A percentile compares a stretch with the other conserved stretches of the same genome.
Evolutionary conservation across 2,113 vertebrate genomes (phyloP).

Genomic region (Limnothrissa miodon): DNA sequence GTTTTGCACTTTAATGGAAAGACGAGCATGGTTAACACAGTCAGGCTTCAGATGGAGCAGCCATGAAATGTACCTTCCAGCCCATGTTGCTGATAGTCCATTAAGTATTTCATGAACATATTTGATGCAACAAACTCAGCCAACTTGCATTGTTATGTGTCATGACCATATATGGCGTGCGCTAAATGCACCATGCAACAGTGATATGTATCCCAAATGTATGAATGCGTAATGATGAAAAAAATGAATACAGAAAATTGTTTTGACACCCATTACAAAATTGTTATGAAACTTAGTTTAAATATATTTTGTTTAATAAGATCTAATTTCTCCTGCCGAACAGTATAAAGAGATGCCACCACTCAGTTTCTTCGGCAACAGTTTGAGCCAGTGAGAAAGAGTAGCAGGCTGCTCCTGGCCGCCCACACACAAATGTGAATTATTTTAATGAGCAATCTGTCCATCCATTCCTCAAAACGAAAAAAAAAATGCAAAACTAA

Average conservation of each 20-base stretch:
- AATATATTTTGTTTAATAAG: background rate
- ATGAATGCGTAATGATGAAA: too few species aligned
- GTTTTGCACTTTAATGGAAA: slow-evolving; percentile 25
- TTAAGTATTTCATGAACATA: background rate
- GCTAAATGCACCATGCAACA: too few species aligned
- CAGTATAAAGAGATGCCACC: background rate
- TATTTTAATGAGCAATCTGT: slow-evolving; percentile 60
- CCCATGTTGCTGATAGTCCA: background rate
- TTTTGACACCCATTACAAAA: background rate
- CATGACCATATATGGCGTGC: background rate
- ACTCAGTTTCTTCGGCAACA: slow-evolving; percentile 34
- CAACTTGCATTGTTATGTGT: background rate
- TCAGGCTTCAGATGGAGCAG: background rate
- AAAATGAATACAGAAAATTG: background rate
- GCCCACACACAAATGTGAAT: slow-evolving; percentile 55
- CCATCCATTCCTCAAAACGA: slow-evolving; percentile 40
- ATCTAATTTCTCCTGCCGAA: background rate
- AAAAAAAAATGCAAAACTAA: too few species aligned
- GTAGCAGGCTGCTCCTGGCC: slow-evolving; percentile 46
- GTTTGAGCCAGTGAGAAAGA: slow-evolving; percentile 46
- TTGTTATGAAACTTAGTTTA: background rate
- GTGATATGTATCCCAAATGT: too few species aligned
- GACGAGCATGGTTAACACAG: background rate
- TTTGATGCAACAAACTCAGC: background rate
- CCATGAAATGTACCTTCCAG: background rate